Base-by-base conservation (phyloP, 2,113 vertebrate genomes). In the Scopus umbretta region DNA sequence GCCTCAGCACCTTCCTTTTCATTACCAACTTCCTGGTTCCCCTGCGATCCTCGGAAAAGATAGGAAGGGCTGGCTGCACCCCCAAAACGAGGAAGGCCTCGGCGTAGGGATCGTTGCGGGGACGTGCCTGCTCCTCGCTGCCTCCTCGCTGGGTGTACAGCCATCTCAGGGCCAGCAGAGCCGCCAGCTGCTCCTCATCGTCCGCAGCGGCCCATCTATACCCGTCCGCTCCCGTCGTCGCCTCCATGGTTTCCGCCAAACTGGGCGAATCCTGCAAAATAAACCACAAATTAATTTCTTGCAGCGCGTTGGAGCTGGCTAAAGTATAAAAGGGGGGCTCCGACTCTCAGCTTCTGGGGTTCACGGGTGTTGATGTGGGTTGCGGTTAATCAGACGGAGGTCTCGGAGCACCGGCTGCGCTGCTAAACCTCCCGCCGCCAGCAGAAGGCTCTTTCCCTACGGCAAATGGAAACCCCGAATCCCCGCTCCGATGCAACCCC, bases 1-100 rank as follows among this genome's bases (percentile, higher is more conserved):
- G 98, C 23, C 98, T 95, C 70, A 98, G 92, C 83, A 98, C 98
- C 42, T 98, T 98, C 93, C 98, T 98, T 71, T 98, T 98, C 97
- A 98, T 97, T 9, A 94, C 70, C 75, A 94, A 29, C 71, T 55
- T 96, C 79, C 45, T 87, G 53, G 3, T 1, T 38, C 52, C 22
- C 20, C 8, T 49, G 32, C 14, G 7, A 5, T 36, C 43, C 53
- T n/a, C 10, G 0, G 59, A 21, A 27, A 42, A 79, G 0, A 8
- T 1, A 55, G 92, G 78, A 55, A 62, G 22, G 30, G 13, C 5
- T 4, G 71, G 11, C 53, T 10, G 73, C 45, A 27, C 32, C 30
- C 87, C 96, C 43, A 38, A 6, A 38, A 9, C 1, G 1, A 97
- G 11, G 11, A 97, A 96, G 30, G 96, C 80, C 63, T 95, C 43